A percentile compares a stretch with the other conserved stretches of the same genome.
phyloP scores from a whole-genome alignment of 2,113 vertebrate genomes.

The Fulmarus glacialis region DNA sequence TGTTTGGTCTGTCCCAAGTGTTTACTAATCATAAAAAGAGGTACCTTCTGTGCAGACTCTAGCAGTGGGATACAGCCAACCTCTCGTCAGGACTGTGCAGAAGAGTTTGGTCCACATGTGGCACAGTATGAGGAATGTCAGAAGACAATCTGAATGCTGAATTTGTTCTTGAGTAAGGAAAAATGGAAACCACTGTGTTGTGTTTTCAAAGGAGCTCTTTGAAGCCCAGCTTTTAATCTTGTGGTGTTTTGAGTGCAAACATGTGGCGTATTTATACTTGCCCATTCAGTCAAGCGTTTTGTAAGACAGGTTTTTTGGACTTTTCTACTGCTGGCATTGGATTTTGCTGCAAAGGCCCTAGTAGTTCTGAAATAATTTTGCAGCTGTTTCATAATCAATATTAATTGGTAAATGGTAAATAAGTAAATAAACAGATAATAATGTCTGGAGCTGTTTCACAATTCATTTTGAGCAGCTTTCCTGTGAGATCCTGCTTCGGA shows the following conservation, averaged over 20 bases:
- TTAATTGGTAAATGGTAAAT: background rate
- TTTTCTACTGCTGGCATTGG: background rate
- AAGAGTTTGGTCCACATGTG: background rate
- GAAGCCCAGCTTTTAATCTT: constrained; percentile 14
- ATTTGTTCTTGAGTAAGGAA: background rate
- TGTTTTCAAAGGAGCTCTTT: background rate
- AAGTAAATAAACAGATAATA: background rate
- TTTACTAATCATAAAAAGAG: background rate
- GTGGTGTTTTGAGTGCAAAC: background rate
- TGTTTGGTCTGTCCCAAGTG: background rate
- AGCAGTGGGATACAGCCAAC: background rate
- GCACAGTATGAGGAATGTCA: background rate
- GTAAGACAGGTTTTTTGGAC: background rate
- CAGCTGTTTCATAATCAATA: background rate
- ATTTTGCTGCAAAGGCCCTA: background rate
- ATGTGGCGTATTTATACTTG: background rate
- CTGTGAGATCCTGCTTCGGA: background rate
- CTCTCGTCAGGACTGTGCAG: background rate
- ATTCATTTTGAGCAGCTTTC: background rate
- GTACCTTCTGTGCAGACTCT: background rate
- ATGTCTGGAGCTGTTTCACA: background rate
- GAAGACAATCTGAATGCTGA: background rate
- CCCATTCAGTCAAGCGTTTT: background rate
- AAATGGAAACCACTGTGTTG: background rate
- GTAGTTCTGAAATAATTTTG: background rate